Evolutionary conservation across 2,888 invertebrate genomes (phyloP), one percentile per base, ranked within the genome.

Genomic region (Cerastoderma edule): DNA sequence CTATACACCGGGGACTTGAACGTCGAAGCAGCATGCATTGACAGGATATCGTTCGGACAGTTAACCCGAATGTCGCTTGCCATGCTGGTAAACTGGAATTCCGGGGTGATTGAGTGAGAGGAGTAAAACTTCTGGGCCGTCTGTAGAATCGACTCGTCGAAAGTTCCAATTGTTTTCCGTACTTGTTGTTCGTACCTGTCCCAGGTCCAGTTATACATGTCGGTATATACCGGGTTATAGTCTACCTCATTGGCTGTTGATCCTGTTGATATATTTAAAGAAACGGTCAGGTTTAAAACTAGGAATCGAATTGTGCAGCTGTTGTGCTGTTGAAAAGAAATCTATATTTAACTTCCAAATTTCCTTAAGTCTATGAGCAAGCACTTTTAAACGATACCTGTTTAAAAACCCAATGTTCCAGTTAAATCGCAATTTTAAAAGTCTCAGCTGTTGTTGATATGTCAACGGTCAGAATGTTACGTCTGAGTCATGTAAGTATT

Each of bases 201-300:
- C 90, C 90, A 90, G 5, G 83, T 82, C 89, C 89, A 89, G 16
- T 72, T 68, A 24, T 72, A 79, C 5, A 90, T 44, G 28, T 87
- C 84, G 64, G 56, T 56, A 30, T 85, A 86, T 10, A 82, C 65
- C 0, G 89, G 87, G 67, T 82, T 79, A 24, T 78, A 85, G 44
- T 90, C 88, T 13, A 85, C 83, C 46, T 89, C 89, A 64, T 91
- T 90, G 5, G 89, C 89, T 39, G 85, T 84, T 30, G 89, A 88
- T 30, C 89, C 89, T 89, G 53, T 8, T n/a, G n/a, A n/a, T n/a
- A n/a, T n/a, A n/a, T n/a, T n/a, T n/a, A n/a, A n/a, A n/a, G n/a
- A n/a, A n/a, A n/a, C n/a, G n/a, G n/a, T n/a, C n/a, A n/a, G n/a
- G n/a, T n/a, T n/a, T n/a, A n/a, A n/a, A n/a, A n/a, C n/a, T n/a